These are phyloP conservation scores for Dryococelus australis DNA, from an alignment of 2,888 invertebrate genomes.

Conservation along the genomic window DNA sequence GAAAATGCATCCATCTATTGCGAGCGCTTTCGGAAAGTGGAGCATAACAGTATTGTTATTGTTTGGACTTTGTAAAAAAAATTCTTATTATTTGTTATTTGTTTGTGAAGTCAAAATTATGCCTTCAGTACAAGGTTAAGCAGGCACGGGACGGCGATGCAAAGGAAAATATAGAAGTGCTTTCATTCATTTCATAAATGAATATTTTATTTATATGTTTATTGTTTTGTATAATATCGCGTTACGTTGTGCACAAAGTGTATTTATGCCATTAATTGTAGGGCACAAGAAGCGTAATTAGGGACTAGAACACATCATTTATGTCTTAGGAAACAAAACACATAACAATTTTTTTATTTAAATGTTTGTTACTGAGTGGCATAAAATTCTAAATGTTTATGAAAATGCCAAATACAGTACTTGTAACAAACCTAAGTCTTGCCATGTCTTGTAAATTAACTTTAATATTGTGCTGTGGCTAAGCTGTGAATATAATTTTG, in stretches of 20 bases:
- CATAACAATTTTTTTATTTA: not conserved
- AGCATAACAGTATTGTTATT: not conserved
- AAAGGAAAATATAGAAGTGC: not conserved
- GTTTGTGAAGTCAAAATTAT: not conserved
- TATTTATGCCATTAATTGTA: not conserved
- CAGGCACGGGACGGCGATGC: not conserved
- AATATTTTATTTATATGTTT: slow-evolving; percentile 9
- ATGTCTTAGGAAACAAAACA: not conserved
- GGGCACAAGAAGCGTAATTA: not conserved
- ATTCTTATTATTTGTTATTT: slow-evolving; percentile 6
- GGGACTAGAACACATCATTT: not conserved
- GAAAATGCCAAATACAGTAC: not conserved
- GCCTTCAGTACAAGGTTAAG: not conserved
- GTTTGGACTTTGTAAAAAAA: not conserved
- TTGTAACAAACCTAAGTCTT: not conserved
- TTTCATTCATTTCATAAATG: slow-evolving; percentile 16
- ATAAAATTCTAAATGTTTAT: not conserved
- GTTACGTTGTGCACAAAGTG: slow-evolving; percentile 16
- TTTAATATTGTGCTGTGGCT: slow-evolving; percentile 16
- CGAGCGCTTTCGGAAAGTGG: not conserved
- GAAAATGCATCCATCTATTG: not conserved
- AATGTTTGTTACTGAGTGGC: not conserved
- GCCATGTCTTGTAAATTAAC: not conserved
- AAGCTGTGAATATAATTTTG: not conserved
- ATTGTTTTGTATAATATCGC: not conserved